Base-by-base conservation (phyloP, 2,113 vertebrate genomes). In the Micronycteris hirsuta region DNA sequence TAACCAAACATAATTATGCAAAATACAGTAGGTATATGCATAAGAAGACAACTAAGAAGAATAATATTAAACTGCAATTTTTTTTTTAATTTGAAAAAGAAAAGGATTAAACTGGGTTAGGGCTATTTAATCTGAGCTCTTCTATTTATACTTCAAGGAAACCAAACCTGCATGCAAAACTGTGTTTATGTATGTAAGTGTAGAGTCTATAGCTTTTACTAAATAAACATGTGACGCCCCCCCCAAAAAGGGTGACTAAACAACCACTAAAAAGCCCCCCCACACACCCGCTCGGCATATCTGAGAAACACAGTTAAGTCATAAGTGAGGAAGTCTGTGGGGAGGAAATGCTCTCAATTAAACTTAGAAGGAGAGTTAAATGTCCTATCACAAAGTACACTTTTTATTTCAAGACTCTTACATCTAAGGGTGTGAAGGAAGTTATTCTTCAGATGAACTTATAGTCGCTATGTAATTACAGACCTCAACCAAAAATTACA, bases 401-500 rank as follows among this genome's bases (percentile, higher is more conserved):
- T 83, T 87, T 91, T 88, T 65, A 94, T 63, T 92, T 90, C 70
- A 78, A 95, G 54, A 76, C 54, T 86, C 85, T 70, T 94, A 91
- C 68, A 43, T 49, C 74, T 80, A 85, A 96, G 71, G 15, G 19
- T 89, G 7, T 74, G 6, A 68, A 95, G 67, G 11, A 87, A 63
- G 11, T 77, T 87, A 88, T 43, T 85, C 67, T 38, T 90, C n/a
- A 76, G 36, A 73, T 67, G 12, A 96, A 41, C n/a, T 65, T 82
- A 54, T 67, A 54, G 56, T 92, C 67, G 82, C 36, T 78, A 82
- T 38, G 52, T 80, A 95, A 92, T 86, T 90, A 88, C 38, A 94
- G 96, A 89, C 71, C 33, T 90, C 77, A 81, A 82, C 52, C 70
- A 97, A 93, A 82, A 93, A 71, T 83, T 56, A 94, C 49, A 88